Base-by-base conservation (phyloP, 2,888 invertebrate genomes). In the Ethmia dodecea region DNA sequence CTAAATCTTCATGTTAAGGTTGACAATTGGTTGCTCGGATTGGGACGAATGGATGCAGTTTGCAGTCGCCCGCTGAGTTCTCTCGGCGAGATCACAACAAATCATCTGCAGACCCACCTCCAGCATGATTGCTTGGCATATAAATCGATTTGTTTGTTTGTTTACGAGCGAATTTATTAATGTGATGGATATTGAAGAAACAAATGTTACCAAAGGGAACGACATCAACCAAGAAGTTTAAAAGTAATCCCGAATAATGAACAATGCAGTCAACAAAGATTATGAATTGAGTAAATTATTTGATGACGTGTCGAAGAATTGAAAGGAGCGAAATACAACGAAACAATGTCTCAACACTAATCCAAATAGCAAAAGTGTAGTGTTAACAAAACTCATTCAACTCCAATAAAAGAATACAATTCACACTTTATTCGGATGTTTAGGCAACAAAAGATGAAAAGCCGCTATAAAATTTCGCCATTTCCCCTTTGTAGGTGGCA, bases 41-140 rank as follows among this genome's bases (percentile, higher is more conserved):
- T 22, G 41, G 60, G 60, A 62, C 63, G 65, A 72, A 64, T 66
- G 71, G 62, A 72, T 79, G 77, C 76, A 78, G 73, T 80, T 77
- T 68, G 72, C 73, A 74, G 72, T 74, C 75, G 54, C 84, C 83
- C 69, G 84, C 84, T 84, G 84, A 64, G 84, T 63, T 68, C 73
- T 64, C 74, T 79, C 76, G 67, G 66, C 70, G 75, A 69, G 77
- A 83, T 83, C 81, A 83, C 80, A 81, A 84, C 84, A 84, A 84
- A 84, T 84, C 80, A 84, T 80, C 77, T 66, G 66, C 70, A 65
- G 74, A 67, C 70, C 83, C 77, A 80, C 83, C 84, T 84, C 72
- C 71, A 61, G 73, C 79, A 81, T 81, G 79, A 79, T 74, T 71
- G 73, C 69, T 69, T 74, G 71, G 76, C 68, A 70, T 72, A 74